Percentiles rank a stretch among this genome's conserved stretches.
Conservation (phyloP, 2,888 invertebrate genomes). For the Ochropacha duplaris region DNA sequence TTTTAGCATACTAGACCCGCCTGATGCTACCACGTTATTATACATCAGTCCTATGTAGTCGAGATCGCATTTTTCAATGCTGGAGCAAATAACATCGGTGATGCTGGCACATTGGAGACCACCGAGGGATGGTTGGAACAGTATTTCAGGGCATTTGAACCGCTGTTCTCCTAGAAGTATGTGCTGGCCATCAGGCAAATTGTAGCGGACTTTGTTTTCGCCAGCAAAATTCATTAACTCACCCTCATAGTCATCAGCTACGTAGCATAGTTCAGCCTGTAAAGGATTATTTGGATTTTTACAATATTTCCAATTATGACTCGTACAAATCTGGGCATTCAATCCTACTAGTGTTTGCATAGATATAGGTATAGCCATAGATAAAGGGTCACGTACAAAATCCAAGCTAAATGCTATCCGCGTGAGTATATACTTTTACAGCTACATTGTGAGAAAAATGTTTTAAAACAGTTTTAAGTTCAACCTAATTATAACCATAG, state of each 20-base stretch:
- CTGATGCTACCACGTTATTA: slow-evolving; percentile 93
- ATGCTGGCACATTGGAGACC: slow-evolving; percentile 90
- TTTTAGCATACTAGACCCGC: slow-evolving; percentile 93
- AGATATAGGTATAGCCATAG: no score
- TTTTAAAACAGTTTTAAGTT: no score
- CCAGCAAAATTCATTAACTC: slow-evolving; percentile 65
- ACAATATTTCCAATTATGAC: no score
- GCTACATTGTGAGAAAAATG: no score
- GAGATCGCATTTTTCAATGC: slow-evolving; percentile 85
- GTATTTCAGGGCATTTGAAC: slow-evolving; percentile 91
- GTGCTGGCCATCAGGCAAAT: slow-evolving; percentile 92
- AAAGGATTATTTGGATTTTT: slow-evolving; percentile 12
- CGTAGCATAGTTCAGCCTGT: slow-evolving; percentile 58
- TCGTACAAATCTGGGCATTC: no score
- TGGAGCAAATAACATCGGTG: slow-evolving; percentile 84
- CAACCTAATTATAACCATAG: no score
- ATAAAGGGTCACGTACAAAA: no score
- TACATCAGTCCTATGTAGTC: slow-evolving; percentile 93
- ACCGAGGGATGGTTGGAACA: slow-evolving; percentile 92
- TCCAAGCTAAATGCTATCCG: no score
- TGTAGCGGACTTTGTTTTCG: slow-evolving; percentile 90
- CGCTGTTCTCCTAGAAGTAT: slow-evolving; percentile 91
- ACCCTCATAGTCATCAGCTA: slow-evolving; percentile 47
- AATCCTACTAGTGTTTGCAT: no score
- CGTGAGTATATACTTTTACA: no score